phyloP scores from a whole-genome alignment of 2,113 vertebrate species.

The Phycodurus eques region DNA sequence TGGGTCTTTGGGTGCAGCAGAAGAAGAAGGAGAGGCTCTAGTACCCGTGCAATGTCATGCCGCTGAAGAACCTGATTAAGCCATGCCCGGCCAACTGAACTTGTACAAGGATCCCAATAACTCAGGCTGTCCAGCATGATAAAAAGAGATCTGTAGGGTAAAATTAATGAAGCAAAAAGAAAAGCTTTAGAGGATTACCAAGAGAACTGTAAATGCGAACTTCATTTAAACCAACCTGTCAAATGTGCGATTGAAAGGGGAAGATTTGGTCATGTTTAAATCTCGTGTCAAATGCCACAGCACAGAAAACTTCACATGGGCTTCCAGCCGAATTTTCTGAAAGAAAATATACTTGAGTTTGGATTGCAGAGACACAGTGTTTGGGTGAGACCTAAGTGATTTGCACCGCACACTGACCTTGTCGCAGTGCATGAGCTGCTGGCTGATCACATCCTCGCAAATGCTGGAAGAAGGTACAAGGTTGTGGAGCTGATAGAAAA shows the following conservation, averaged over 20 bases:
- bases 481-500: constrained; percentile 98
- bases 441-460: constrained; percentile 98
- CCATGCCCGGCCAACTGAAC: constrained; percentile 94
- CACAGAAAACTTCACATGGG: constrained; percentile 94
- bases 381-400: not conserved
- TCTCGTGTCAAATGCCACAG: constrained; percentile 97
- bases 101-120: constrained; percentile 91
- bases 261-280: constrained; percentile 93
- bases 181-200: not conserved
- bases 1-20: constrained; percentile 98
- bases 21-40: constrained; percentile 91
- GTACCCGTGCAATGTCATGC: constrained; percentile 93
- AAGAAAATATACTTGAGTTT: constrained; percentile 21
- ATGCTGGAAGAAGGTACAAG: constrained; percentile 93
- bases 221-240: constrained; percentile 81
- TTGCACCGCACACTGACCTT: constrained; percentile 75
- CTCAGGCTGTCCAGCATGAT: constrained; percentile 98
- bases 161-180: not conserved
- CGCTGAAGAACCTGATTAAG: constrained; percentile 95
- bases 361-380: not conserved
- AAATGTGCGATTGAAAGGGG: constrained; percentile 94
- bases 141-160: constrained; percentile 84
- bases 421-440: constrained; percentile 94
- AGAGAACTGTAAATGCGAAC: not conserved
- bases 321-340: constrained; percentile 89